Conservation (phyloP, 2,113 vertebrate genomes). For the Trichechus manatus region DNA sequence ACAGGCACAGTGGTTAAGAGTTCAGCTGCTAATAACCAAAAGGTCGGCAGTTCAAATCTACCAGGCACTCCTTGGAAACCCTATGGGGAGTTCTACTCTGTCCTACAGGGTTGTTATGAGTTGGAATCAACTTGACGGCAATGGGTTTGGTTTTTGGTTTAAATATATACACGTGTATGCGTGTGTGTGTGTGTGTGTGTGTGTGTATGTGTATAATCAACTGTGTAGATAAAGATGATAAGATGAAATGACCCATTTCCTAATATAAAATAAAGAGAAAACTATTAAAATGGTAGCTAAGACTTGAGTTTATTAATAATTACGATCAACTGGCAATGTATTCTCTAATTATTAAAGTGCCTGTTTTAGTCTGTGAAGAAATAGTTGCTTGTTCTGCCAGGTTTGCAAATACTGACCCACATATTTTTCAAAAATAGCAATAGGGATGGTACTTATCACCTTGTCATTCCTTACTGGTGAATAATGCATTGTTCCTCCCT, state of each 20-base stretch:
- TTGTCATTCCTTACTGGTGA: conserved; percentile 24
- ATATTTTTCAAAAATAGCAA: conserved; percentile 66
- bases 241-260: background rate
- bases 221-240: background rate
- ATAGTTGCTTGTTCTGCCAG: conserved; percentile 47
- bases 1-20: too few species aligned
- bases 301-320: background rate
- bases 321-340: background rate
- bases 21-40: too few species aligned
- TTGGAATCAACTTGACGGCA: too few species aligned
- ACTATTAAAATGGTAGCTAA: background rate
- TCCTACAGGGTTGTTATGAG: too few species aligned
- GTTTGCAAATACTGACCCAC: conserved; percentile 53
- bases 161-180: background rate
- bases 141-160: background rate
- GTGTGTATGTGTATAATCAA: background rate
- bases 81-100: too few species aligned
- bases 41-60: too few species aligned
- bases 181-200: background rate
- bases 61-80: too few species aligned
- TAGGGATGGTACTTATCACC: background rate
- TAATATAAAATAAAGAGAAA: conserved; percentile 42
- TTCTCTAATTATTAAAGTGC: conserved; percentile 28
- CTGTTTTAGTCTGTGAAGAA: conserved; percentile 45
- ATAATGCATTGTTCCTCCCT: background rate